Conservation (phyloP, 2,888 invertebrate genomes). For the Molorchus minor region DNA sequence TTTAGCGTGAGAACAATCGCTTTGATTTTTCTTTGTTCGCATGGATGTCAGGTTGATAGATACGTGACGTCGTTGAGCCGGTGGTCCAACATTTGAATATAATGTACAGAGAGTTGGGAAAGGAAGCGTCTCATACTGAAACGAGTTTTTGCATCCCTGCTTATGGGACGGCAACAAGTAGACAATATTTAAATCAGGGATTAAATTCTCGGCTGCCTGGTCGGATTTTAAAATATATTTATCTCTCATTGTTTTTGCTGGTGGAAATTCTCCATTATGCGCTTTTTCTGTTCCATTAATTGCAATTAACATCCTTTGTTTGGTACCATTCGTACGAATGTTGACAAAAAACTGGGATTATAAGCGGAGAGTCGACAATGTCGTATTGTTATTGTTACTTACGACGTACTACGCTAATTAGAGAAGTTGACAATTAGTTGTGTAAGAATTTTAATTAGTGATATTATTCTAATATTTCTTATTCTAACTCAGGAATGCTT, state of each 20-base stretch:
- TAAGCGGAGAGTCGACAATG: constrained; percentile 7
- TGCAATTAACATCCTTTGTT: constrained; percentile 51
- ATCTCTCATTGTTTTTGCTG: constrained; percentile 55
- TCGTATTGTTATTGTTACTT: background rate
- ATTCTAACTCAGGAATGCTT: no score
- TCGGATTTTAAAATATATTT: constrained; percentile 56
- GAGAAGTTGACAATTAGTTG: no score
- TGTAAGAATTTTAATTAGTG: no score
- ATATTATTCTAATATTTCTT: no score
- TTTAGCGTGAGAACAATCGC: constrained; percentile 42
- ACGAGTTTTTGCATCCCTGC: constrained; percentile 31
- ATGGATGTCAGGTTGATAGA: constrained; percentile 53
- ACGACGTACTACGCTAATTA: no score
- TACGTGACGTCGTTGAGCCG: constrained; percentile 57
- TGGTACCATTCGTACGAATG: constrained; percentile 12
- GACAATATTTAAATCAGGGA: constrained; percentile 48
- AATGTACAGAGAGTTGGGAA: constrained; percentile 47
- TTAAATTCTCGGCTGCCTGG: constrained; percentile 43
- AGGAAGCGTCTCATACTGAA: constrained; percentile 17
- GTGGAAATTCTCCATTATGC: constrained; percentile 50
- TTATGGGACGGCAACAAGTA: constrained; percentile 34
- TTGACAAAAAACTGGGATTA: constrained; percentile 14
- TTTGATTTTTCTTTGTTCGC: constrained; percentile 37
- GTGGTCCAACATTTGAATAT: constrained; percentile 62
- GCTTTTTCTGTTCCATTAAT: constrained; percentile 53